Percentiles rank a stretch among this genome's conserved stretches.
phyloP scores from a whole-genome alignment of 2,888 invertebrate genomes.

The Ceraclea dissimilis region DNA sequence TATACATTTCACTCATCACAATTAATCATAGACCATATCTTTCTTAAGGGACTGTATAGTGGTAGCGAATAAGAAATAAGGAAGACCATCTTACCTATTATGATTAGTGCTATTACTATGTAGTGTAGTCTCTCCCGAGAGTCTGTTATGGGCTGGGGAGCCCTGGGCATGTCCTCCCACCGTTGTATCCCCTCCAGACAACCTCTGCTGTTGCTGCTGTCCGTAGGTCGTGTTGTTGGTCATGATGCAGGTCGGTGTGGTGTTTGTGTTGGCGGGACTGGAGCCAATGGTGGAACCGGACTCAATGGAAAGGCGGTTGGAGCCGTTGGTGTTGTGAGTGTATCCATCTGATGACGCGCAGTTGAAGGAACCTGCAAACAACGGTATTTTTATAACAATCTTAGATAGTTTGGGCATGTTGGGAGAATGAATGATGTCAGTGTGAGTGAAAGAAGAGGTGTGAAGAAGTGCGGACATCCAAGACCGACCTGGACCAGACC shows the following conservation, averaged over 20 bases:
- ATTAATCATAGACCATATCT: too few species aligned
- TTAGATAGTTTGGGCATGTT: too few species aligned
- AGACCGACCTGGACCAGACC: too few species aligned
- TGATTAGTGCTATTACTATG: constrained; percentile 13
- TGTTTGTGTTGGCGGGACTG: constrained; percentile 8
- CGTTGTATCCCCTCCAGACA: constrained; percentile 7
- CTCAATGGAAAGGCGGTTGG: constrained; percentile 21
- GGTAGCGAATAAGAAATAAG: too few species aligned
- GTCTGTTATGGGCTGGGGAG: constrained; percentile 4
- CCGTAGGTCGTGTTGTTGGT: background rate
- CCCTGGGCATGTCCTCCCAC: background rate
- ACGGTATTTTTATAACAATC: background rate
- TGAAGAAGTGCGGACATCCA: too few species aligned
- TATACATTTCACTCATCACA: too few species aligned
- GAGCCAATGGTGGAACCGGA: constrained; percentile 21
- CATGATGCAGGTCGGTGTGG: background rate
- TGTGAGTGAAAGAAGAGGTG: too few species aligned
- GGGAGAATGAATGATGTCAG: too few species aligned
- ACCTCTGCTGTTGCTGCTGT: constrained; percentile 4
- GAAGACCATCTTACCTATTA: constrained; percentile 17
- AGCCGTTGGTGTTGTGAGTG: constrained; percentile 15
- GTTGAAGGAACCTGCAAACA: constrained; percentile 41
- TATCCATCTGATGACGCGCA: constrained; percentile 19
- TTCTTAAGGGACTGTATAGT: too few species aligned
- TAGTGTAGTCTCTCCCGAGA: constrained; percentile 12